Conservation (phyloP, 2,113 vertebrate genomes). For the Embiotoca jacksoni region DNA sequence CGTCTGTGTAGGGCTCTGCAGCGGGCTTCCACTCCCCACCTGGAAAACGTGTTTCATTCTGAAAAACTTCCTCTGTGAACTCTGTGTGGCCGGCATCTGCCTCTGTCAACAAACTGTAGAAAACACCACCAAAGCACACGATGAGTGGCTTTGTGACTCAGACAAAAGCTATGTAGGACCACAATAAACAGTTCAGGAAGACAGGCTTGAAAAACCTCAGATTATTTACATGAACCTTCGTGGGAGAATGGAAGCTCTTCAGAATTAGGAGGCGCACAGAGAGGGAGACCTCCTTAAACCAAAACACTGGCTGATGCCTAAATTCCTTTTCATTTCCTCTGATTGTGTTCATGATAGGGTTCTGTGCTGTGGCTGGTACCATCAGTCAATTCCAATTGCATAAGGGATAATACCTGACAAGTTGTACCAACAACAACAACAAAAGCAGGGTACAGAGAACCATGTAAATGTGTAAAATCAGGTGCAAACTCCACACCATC, state of each 20-base stretch:
- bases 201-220: background rate
- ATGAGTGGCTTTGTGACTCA: conserved; percentile 54
- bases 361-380: background rate
- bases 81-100: conserved; percentile 96
- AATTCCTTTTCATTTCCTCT: conserved; percentile 69
- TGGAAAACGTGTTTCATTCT: conserved; percentile 93
- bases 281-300: conserved; percentile 30
- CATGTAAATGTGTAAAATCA: too few relatives aligned
- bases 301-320: conserved; percentile 36
- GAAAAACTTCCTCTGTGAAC: conserved; percentile 95
- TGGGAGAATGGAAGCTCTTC: conserved; percentile 60
- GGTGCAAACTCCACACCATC: too few relatives aligned
- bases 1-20: conserved; percentile 90
- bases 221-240: conserved; percentile 49
- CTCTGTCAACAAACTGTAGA: conserved; percentile 91
- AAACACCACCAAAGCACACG: conserved; percentile 28
- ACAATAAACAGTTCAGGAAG: conserved; percentile 45
- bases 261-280: conserved; percentile 8
- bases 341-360: conserved; percentile 50
- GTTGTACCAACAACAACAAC: background rate
- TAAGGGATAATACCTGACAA: background rate
- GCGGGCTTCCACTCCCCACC: conserved; percentile 93
- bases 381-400: conserved; percentile 4
- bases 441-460: too few relatives aligned
- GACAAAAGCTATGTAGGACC: conserved; percentile 17